phyloP scores from a whole-genome alignment of 1,140 invertebrate species.

The Popillia japonica region DNA sequence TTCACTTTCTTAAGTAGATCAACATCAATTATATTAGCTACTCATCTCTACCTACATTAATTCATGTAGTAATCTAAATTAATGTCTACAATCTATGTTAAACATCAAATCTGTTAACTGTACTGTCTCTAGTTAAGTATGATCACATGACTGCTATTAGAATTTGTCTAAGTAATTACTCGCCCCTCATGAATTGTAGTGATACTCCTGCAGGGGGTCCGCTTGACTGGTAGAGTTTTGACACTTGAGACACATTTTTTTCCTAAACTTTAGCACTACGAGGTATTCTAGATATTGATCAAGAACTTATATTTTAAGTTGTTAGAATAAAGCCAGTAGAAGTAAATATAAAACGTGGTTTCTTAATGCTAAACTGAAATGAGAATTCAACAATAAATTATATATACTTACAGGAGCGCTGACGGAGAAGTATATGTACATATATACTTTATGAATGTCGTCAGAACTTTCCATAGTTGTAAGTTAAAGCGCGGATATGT shows the following conservation, averaged over 20 bases:
- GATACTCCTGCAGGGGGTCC: slow-evolving; percentile 50
- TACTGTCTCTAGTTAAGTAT: slow-evolving; percentile 39
- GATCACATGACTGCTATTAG: slow-evolving; percentile 57
- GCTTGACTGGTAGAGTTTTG: slow-evolving; percentile 43
- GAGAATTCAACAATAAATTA: too few relatives aligned
- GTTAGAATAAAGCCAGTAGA: background rate
- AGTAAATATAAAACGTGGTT: too few relatives aligned
- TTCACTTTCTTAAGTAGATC: background rate
- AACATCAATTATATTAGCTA: slow-evolving; percentile 27
- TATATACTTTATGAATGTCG: too few relatives aligned
- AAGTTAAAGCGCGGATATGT: too few relatives aligned
- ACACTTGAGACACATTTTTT: slow-evolving; percentile 39
- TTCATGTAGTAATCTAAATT: slow-evolving; percentile 19
- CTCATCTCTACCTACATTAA: background rate
- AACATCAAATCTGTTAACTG: slow-evolving; percentile 51
- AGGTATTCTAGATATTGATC: slow-evolving; percentile 24
- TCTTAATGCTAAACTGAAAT: too few relatives aligned
- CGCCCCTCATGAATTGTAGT: slow-evolving; percentile 56
- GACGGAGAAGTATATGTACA: too few relatives aligned
- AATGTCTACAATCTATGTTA: slow-evolving; percentile 51
- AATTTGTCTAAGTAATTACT: slow-evolving; percentile 54
- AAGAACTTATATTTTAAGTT: slow-evolving; percentile 6
- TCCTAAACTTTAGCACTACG: slow-evolving; percentile 36
- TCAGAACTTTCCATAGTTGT: too few relatives aligned
- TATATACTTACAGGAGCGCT: too few relatives aligned